Percentiles rank a stretch among this genome's conserved stretches.
Evolutionary conservation across 2,888 invertebrate genomes (phyloP).

Genomic region (Choreutis nemorana): DNA sequence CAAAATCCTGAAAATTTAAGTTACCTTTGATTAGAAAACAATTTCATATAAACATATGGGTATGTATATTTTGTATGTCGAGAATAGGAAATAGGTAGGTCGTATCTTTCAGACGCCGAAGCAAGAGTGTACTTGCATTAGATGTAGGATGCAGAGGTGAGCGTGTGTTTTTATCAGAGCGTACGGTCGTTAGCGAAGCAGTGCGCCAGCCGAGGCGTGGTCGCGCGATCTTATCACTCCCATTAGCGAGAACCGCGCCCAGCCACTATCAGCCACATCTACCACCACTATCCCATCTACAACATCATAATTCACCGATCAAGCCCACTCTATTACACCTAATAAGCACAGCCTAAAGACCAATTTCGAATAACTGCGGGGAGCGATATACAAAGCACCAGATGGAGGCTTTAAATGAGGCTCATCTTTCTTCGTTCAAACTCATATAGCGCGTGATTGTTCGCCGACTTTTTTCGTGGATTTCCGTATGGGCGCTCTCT

Average conservation of each 20-base stretch:
- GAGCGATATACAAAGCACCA: slow-evolving; percentile 11
- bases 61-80: too few species aligned
- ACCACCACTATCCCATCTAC: slow-evolving; percentile 21
- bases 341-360: slow-evolving; percentile 11
- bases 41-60: too few species aligned
- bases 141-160: too few species aligned
- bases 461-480: slow-evolving; percentile 33
- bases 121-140: too few species aligned
- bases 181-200: slow-evolving; percentile 4
- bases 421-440: slow-evolving; percentile 29
- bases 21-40: too few species aligned
- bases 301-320: slow-evolving; percentile 21
- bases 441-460: slow-evolving; percentile 31
- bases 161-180: neutral
- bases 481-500: slow-evolving; percentile 25
- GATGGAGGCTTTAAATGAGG: slow-evolving; percentile 15
- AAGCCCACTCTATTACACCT: neutral
- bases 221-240: slow-evolving; percentile 53
- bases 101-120: too few species aligned
- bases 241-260: slow-evolving; percentile 58
- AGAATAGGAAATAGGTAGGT: too few species aligned
- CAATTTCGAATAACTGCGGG: slow-evolving; percentile 12
- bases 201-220: slow-evolving; percentile 40
- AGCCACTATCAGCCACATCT: slow-evolving; percentile 50
- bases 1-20: too few species aligned